Evolutionary conservation across 2,113 vertebrate species (phyloP), one percentile per base, ranked within the genome.

Genomic region (Acanthochromis polyacanthus): DNA sequence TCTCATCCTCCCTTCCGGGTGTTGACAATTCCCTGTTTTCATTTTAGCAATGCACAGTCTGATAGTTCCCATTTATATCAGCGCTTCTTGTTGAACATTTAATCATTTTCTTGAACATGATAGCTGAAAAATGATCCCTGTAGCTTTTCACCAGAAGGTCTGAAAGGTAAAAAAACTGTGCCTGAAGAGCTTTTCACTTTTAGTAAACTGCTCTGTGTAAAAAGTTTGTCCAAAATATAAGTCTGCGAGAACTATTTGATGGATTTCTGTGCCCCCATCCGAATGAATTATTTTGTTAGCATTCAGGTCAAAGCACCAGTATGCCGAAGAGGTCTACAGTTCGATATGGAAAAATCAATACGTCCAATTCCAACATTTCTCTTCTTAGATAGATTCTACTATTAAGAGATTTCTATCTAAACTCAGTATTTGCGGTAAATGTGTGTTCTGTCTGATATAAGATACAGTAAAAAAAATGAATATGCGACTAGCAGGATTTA

Each of bases 41-140:
- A 85, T 85, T 73, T 86, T 43, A 38, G 36, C 55, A 43, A 25
- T 40, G 38, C 65, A 80, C 72, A 75, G 38, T 71, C 78, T 57
- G 62, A 69, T 85, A 16, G 68, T 66, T 88, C 83, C 52, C 46
- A 78, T 81, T 82, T 48, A 55, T 59, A 50, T 75, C 50, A 19
- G 45, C 14, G 46, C 58, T 61, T 60, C 51, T 52, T 36, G 5
- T 48, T 46, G 23, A 46, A 67, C 65, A 58, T 67, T 56, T 51
- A 78, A 55, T 25, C 2, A 20, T 71, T 70, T 80, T 78, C 58
- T 51, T 36, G 4, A 38, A 65, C 57, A 58, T 16, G 17, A 16
- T 71, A 38, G 56, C 59, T 15, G 15, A 62, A 70, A 79, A 65
- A 4, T 16, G 14, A 23, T 23, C 65, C 40, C 28, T 43, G 28